Evolutionary conservation across 1,140 invertebrate genomes (phyloP), one percentile per base, ranked within the genome.

Genomic region (Monomorium pharaonis): DNA sequence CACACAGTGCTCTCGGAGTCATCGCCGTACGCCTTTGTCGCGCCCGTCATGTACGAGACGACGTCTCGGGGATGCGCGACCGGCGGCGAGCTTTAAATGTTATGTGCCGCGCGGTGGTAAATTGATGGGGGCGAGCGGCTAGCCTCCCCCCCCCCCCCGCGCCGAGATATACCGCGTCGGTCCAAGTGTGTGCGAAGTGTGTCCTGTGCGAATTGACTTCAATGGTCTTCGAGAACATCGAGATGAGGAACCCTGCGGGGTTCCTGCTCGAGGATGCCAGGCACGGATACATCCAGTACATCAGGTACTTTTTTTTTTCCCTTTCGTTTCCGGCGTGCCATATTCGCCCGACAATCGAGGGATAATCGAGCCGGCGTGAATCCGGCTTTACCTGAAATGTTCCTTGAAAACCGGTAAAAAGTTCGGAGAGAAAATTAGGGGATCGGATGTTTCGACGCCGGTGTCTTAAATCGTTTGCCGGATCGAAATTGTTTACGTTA

Each of bases 201-300:
- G 49, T 69, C 60, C 42, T 51, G 87, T 84, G n/a, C n/a, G 88
- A 9, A 78, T 63, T 70, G 72, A 84, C 44, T 91, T 92, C 91
- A 86, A 95, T 95, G 94, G 94, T 95, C 76, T 94, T 94, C 90
- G 94, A 95, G 90, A 94, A 94, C 86, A 93, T 93, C 88, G 94
- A 93, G 75, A 95, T 95, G 94, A 91, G 94, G 91, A 94, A 95
- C 91, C 94, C 76, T 9, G 30, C 94, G 24, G 94, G 94, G 87
- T 95, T 95, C 92, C 94, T 95, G 54, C 86, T 95, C 86, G 94
- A 95, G 90, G 94, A 95, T 74, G 94, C 94, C 78, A 93, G 94
- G 87, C 94, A 95, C 78, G 94, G 94, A 90, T 95, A 95, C 67
- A 95, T 95, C 88, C 94, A 95, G 56, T 95, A 95, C 74, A 94